phyloP scores from a whole-genome alignment of 2,888 invertebrate species.

The Morinoia aosen region DNA sequence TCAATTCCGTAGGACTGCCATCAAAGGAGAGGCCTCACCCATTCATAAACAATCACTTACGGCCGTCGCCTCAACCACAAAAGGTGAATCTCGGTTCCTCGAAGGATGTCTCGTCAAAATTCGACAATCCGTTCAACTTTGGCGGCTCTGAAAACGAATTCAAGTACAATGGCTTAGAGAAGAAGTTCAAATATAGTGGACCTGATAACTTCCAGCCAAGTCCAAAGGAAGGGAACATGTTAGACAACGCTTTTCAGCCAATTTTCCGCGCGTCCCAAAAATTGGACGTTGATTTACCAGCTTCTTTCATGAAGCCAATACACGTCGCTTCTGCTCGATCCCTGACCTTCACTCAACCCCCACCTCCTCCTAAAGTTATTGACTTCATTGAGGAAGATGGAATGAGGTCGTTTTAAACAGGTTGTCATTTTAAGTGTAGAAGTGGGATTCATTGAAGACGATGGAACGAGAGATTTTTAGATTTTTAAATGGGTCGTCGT shows the following conservation, averaged over 20 bases:
- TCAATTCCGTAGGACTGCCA: not conserved
- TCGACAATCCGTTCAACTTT: not conserved
- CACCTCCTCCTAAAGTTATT: conserved; percentile 43
- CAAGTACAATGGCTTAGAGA: not conserved
- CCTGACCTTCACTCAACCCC: conserved; percentile 19
- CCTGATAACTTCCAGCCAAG: conserved; percentile 60
- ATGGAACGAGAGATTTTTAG: too few species aligned
- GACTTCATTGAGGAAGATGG: conserved; percentile 58
- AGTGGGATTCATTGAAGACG: too few species aligned
- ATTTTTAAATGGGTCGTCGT: too few species aligned
- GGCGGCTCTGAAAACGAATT: not conserved
- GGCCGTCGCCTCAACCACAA: conserved; percentile 5
- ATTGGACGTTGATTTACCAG: conserved; percentile 58
- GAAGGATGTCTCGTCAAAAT: not conserved
- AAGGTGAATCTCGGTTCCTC: not conserved
- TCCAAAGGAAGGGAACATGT: conserved; percentile 60
- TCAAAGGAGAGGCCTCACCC: not conserved
- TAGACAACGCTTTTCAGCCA: conserved; percentile 62
- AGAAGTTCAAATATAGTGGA: conserved; percentile 13
- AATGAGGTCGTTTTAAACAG: not conserved
- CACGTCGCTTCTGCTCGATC: conserved; percentile 9
- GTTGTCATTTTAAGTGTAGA: not conserved
- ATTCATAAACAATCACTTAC: not conserved
- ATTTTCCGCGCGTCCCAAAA: conserved; percentile 62
- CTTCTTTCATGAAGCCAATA: conserved; percentile 62